A percentile compares a stretch with the other conserved stretches of the same genome.
These are phyloP conservation scores for Polyommatus icarus DNA, from an alignment of 2,888 invertebrate species.

Conservation along the genomic window DNA sequence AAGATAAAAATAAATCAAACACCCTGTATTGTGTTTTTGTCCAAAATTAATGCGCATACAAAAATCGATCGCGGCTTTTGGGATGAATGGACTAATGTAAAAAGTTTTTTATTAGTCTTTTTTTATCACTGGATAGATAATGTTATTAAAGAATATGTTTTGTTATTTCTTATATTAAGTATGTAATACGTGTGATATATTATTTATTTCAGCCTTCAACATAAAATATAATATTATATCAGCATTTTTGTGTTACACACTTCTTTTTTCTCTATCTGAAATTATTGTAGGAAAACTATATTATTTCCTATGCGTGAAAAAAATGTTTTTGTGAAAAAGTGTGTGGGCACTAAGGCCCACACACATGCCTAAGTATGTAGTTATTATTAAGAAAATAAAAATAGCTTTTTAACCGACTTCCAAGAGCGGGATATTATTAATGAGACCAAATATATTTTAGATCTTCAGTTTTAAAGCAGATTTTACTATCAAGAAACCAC, in stretches of 20 bases:
- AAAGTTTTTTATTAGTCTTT: slow-evolving; percentile 6
- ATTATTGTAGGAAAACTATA: neutral
- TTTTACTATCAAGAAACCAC: neutral
- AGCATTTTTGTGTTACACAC: neutral
- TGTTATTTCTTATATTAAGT: neutral
- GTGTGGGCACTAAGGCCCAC: no score
- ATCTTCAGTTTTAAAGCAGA: neutral
- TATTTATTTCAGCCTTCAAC: neutral
- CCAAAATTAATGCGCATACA: slow-evolving; percentile 65
- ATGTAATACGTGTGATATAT: no score
- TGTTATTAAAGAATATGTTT: neutral
- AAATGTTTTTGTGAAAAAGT: no score
- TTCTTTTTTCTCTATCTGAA: neutral
- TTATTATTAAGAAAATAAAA: no score
- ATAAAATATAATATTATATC: neutral
- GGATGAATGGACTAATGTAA: slow-evolving; percentile 55
- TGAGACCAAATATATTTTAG: neutral
- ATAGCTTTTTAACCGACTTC: no score
- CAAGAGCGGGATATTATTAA: neutral
- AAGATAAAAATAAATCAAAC: slow-evolving; percentile 10
- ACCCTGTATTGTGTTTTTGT: slow-evolving; percentile 21
- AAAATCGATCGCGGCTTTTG: slow-evolving; percentile 59
- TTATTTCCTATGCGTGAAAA: no score
- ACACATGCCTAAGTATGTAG: no score
- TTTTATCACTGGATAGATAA: slow-evolving; percentile 3